Percentiles rank a stretch among this genome's conserved stretches.
These are phyloP conservation scores for Cyanoliseus patagonus DNA, from an alignment of 2,113 vertebrate species.

Conservation along the genomic window DNA sequence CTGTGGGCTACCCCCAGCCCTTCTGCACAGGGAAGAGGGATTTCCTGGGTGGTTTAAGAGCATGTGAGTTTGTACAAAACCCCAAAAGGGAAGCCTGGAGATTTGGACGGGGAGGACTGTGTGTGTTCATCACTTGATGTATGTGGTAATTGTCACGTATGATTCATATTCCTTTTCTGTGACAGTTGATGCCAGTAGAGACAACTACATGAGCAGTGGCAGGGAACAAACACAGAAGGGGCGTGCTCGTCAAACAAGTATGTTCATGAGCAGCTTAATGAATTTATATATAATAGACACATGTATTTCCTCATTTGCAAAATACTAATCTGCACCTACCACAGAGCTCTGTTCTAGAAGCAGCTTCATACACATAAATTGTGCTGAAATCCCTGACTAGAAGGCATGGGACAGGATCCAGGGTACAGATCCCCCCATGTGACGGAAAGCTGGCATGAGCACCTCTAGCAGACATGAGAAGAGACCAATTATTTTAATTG, in stretches of 20 bases:
- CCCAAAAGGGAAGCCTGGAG: neutral
- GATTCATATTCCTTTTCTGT: neutral
- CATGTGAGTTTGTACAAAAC: neutral
- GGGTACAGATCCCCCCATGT: neutral
- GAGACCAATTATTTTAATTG: constrained; percentile 38
- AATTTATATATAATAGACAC: neutral
- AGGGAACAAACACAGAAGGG: neutral
- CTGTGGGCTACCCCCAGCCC: neutral
- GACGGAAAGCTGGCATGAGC: neutral
- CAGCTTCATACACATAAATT: neutral
- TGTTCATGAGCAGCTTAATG: neutral
- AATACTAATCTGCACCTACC: constrained; percentile 21
- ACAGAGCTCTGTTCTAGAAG: neutral
- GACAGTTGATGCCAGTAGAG: neutral
- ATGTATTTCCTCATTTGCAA: neutral
- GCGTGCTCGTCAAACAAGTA: neutral
- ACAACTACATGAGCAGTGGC: neutral
- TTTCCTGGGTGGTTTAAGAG: rapidly evolving
- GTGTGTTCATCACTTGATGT: neutral
- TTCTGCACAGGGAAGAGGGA: neutral
- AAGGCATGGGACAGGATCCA: constrained; percentile 20
- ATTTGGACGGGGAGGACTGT: neutral
- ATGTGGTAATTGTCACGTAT: neutral
- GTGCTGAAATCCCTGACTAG: neutral
- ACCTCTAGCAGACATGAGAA: constrained; percentile 26